Evolutionary conservation across 2,888 invertebrate species (phyloP).

Genomic region (Andrena marginata): DNA sequence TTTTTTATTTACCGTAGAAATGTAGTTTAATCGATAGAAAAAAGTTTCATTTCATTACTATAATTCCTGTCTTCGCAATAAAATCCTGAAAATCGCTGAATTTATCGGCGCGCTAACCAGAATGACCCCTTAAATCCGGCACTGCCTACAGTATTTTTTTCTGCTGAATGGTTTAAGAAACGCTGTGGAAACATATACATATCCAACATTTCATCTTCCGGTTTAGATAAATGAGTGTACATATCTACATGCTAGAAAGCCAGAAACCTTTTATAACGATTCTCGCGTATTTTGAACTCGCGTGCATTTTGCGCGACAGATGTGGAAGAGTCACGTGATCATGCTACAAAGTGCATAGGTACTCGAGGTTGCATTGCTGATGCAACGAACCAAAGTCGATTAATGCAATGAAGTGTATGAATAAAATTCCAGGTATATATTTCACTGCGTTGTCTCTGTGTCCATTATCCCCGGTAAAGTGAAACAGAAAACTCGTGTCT

Average conservation of each 20-base stretch:
- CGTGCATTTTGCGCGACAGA: neutral
- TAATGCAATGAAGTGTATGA: too few species aligned
- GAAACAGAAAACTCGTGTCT: too few species aligned
- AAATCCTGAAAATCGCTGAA: too few species aligned
- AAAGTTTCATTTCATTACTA: too few species aligned
- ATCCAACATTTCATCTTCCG: neutral
- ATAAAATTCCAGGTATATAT: too few species aligned
- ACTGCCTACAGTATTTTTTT: neutral
- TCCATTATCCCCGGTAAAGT: too few species aligned
- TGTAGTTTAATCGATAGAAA: too few species aligned
- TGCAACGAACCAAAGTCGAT: conserved; percentile 4
- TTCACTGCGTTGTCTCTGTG: too few species aligned
- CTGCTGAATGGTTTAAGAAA: neutral
- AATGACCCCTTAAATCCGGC: too few species aligned
- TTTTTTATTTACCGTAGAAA: too few species aligned
- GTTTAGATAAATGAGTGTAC: neutral
- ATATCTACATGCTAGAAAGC: neutral
- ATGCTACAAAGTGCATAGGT: neutral
- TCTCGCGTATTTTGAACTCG: neutral
- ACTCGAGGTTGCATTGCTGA: conserved; percentile 10
- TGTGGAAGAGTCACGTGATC: conserved; percentile 20
- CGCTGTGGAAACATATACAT: neutral
- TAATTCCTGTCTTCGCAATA: too few species aligned
- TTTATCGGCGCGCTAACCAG: too few species aligned
- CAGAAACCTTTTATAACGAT: conserved; percentile 7